Conservation (phyloP, 2,888 invertebrate genomes). For the Drosophila colorata region DNA sequence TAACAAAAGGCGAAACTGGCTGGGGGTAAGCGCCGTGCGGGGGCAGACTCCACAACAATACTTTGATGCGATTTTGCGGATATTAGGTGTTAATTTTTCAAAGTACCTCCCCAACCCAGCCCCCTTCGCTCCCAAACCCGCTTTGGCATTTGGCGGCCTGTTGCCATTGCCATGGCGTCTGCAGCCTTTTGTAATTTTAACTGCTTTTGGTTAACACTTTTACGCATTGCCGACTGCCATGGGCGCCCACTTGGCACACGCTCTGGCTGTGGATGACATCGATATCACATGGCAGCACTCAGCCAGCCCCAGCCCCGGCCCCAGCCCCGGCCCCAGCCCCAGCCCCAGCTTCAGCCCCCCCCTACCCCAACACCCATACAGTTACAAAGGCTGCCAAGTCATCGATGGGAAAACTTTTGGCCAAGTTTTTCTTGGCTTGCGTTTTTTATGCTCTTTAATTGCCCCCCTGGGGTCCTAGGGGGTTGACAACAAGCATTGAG, state of each 20-base stretch:
- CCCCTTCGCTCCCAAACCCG: background rate
- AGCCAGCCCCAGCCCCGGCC: background rate
- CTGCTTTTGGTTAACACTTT: conserved; percentile 81
- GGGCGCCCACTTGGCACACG: conserved; percentile 40
- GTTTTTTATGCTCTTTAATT: conserved; percentile 77
- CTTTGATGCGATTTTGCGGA: conserved; percentile 82
- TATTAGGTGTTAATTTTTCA: conserved; percentile 81
- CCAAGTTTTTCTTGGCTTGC: conserved; percentile 66
- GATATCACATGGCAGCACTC: conserved; percentile 71
- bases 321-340: background rate
- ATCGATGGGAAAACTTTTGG: conserved; percentile 76
- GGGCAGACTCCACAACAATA: conserved; percentile 62
- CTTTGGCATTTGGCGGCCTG: conserved; percentile 24
- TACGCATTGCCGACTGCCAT: conserved; percentile 75
- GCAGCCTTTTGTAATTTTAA: conserved; percentile 79
- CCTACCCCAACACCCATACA: background rate
- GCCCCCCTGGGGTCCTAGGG: conserved; percentile 67
- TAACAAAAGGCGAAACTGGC: conserved; percentile 40
- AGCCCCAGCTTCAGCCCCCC: background rate
- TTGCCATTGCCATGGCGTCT: conserved; percentile 69
- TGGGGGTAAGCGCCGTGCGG: conserved; percentile 48
- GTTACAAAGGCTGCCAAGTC: conserved; percentile 54
- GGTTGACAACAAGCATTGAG: conserved; percentile 59
- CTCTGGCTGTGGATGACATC: conserved; percentile 54
- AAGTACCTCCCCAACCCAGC: conserved; percentile 48